Conservation (phyloP, 2,113 vertebrate species). For the Excalfactoria chinensis region DNA sequence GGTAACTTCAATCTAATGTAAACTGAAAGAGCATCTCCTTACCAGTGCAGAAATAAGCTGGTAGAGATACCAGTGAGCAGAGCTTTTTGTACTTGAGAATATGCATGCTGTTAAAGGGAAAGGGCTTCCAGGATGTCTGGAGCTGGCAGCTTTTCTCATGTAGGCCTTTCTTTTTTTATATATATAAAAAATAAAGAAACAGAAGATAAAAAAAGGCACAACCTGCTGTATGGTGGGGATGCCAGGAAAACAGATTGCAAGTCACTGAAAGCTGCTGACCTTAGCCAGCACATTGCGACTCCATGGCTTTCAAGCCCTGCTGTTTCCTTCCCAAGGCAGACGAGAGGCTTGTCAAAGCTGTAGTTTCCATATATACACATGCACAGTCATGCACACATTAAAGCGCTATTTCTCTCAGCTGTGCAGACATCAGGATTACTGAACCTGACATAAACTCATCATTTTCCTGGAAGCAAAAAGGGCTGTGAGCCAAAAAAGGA, state of each 20-base stretch:
- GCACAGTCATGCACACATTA: not conserved
- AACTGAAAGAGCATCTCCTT: not conserved
- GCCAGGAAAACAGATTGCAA: slow-evolving; percentile 39
- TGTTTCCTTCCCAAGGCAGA: not conserved
- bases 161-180: not conserved
- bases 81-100: not conserved
- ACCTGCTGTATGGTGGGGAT: not conserved
- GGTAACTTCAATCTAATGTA: not conserved
- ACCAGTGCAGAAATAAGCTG: not conserved
- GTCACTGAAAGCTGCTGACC: not conserved
- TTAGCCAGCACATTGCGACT: not conserved
- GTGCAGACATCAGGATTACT: not conserved
- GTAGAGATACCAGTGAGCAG: not conserved
- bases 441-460: not conserved
- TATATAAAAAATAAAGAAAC: not conserved
- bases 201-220: not conserved
- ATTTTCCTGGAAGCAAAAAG: slow-evolving; percentile 9
- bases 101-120: not conserved
- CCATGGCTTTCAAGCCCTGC: not conserved
- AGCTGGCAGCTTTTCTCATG: not conserved
- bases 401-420: not conserved
- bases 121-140: not conserved
- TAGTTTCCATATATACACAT: not conserved
- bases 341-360: not conserved
- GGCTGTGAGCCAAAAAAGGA: not conserved